phyloP scores from a whole-genome alignment of 2,113 vertebrate genomes.

The Aspiorhynchus laticeps region DNA sequence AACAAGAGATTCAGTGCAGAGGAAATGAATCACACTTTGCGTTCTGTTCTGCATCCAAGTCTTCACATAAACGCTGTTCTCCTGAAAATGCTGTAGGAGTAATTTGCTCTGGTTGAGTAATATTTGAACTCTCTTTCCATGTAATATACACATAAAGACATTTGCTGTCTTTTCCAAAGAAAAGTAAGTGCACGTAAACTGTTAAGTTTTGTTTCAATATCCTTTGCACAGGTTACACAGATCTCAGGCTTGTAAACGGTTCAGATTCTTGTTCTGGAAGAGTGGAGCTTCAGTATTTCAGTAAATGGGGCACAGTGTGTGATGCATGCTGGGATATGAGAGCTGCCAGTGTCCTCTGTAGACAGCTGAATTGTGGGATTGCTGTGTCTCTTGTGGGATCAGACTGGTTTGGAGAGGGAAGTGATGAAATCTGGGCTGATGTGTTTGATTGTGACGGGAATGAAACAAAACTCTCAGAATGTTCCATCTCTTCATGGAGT shows the following conservation, averaged over 20 bases:
- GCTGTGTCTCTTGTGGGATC: slow-evolving; percentile 5
- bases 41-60: background rate
- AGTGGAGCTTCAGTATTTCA: background rate
- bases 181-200: background rate
- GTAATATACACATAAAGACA: background rate
- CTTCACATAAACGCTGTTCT: background rate
- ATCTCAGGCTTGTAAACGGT: background rate
- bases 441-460: slow-evolving; percentile 10
- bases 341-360: background rate
- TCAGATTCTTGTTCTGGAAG: background rate
- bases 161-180: background rate
- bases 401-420: slow-evolving; percentile 10
- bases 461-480: slow-evolving; percentile 15
- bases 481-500: slow-evolving; percentile 18
- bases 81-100: background rate
- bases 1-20: background rate
- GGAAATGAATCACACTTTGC: background rate
- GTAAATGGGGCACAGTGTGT: background rate
- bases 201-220: background rate
- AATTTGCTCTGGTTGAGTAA: background rate
- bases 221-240: background rate
- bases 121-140: background rate
- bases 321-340: slow-evolving; percentile 8
- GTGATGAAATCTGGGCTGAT: background rate
- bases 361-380: slow-evolving; percentile 2